Percentiles rank a stretch among this genome's conserved stretches.
These are phyloP conservation scores for Pogonomyrmex barbatus DNA, from an alignment of 1,140 invertebrate genomes.

Conservation along the genomic window DNA sequence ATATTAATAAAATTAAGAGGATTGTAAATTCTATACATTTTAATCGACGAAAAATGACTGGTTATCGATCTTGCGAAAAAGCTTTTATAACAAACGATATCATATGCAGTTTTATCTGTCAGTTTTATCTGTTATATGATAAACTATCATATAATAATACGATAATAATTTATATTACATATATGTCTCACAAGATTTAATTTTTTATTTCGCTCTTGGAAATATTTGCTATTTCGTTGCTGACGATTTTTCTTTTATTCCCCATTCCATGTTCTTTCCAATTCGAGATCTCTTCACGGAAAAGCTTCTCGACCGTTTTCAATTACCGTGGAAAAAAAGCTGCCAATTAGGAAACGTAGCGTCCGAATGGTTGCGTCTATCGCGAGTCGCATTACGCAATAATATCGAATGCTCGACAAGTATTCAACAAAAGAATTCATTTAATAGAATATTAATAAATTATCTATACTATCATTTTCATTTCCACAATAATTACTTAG, in stretches of 20 bases:
- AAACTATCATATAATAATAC: not conserved
- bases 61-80: not conserved
- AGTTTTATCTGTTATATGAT: no score
- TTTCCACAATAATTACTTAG: not conserved
- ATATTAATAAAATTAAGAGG: not conserved
- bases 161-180: slow-evolving; percentile 17
- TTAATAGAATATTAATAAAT: not conserved
- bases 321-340: slow-evolving; percentile 69
- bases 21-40: not conserved
- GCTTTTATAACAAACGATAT: not conserved
- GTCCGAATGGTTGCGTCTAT: slow-evolving; percentile 40
- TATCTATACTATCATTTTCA: not conserved
- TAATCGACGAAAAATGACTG: not conserved
- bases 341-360: slow-evolving; percentile 68
- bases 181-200: not conserved
- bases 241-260: slow-evolving; percentile 12
- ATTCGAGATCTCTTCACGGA: slow-evolving; percentile 40
- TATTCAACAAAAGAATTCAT: not conserved
- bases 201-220: slow-evolving; percentile 16
- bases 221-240: slow-evolving; percentile 35
- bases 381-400: slow-evolving; percentile 4
- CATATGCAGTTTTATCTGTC: not conserved
- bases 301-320: slow-evolving; percentile 49
- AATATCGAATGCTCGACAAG: slow-evolving; percentile 6
- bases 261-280: not conserved